phyloP scores from a whole-genome alignment of 2,888 invertebrate genomes.

The Trisateles emortualis region DNA sequence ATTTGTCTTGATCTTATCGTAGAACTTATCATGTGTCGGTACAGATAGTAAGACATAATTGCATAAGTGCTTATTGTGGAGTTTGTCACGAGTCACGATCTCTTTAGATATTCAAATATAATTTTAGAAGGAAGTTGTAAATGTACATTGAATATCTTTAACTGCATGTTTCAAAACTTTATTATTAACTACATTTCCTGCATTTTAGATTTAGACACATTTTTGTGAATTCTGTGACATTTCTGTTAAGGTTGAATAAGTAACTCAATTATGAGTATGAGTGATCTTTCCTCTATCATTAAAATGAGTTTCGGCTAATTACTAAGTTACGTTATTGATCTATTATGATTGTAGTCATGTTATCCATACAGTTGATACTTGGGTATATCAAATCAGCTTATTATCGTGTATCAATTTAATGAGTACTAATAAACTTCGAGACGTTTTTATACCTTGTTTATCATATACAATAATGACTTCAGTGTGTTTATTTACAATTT shows the following conservation, averaged over 20 bases:
- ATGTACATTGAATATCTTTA: not conserved
- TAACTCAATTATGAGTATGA: too few species aligned
- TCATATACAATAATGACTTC: constrained; percentile 19
- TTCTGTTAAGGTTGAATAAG: not conserved
- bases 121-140: not conserved
- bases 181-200: not conserved
- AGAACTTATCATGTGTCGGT: constrained; percentile 32
- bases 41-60: constrained; percentile 37
- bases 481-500: constrained; percentile 18
- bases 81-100: constrained; percentile 28
- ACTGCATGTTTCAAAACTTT: not conserved
- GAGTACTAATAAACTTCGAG: constrained; percentile 1
- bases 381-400: not conserved
- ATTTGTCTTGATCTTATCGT: constrained; percentile 31
- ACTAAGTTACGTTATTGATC: not conserved
- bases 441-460: constrained; percentile 14
- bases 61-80: constrained; percentile 28
- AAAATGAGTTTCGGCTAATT: constrained; percentile 17
- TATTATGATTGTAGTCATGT: not conserved
- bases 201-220: too few species aligned
- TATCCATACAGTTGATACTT: not conserved
- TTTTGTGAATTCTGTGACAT: not conserved
- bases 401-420: not conserved
- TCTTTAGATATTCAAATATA: not conserved
- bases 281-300: too few species aligned